phyloP scores from a whole-genome alignment of 2,888 invertebrate species.

The Napeogenes sylphis region DNA sequence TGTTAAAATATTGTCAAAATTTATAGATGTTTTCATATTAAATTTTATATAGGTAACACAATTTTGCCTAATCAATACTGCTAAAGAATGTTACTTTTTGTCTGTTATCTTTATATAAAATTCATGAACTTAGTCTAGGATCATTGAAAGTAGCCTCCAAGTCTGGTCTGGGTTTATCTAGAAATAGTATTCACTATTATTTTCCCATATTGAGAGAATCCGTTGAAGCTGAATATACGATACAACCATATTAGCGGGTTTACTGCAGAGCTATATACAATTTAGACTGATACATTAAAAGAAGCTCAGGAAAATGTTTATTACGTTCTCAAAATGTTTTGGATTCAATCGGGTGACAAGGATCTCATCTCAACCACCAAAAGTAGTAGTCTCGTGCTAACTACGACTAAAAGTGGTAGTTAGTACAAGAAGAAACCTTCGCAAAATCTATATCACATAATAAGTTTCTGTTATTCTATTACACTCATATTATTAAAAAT shows the following conservation, averaged over 20 bases:
- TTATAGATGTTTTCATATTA: background rate
- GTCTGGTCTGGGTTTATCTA: constrained; percentile 25
- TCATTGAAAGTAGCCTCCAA: constrained; percentile 24
- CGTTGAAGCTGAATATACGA: constrained; percentile 55
- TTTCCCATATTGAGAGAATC: constrained; percentile 51
- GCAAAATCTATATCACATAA: too few relatives aligned
- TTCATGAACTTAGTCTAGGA: constrained; percentile 21
- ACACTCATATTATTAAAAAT: too few relatives aligned
- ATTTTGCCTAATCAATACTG: background rate
- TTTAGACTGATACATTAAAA: constrained; percentile 32
- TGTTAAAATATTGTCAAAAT: too few relatives aligned
- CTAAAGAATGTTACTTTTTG: background rate
- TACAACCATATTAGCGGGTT: constrained; percentile 51
- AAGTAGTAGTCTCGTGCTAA: too few relatives aligned
- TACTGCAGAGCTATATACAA: constrained; percentile 34
- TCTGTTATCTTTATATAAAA: constrained; percentile 2
- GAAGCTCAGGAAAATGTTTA: background rate
- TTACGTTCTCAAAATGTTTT: too few relatives aligned
- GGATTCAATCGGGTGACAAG: too few relatives aligned
- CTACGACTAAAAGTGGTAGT: too few relatives aligned
- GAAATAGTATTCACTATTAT: constrained; percentile 51
- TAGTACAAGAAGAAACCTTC: too few relatives aligned
- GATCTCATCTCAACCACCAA: too few relatives aligned
- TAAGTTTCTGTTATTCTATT: too few relatives aligned
- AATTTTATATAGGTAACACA: background rate